Evolutionary conservation across 2,113 vertebrate genomes (phyloP).

Genomic region (Heliornis fulica): DNA sequence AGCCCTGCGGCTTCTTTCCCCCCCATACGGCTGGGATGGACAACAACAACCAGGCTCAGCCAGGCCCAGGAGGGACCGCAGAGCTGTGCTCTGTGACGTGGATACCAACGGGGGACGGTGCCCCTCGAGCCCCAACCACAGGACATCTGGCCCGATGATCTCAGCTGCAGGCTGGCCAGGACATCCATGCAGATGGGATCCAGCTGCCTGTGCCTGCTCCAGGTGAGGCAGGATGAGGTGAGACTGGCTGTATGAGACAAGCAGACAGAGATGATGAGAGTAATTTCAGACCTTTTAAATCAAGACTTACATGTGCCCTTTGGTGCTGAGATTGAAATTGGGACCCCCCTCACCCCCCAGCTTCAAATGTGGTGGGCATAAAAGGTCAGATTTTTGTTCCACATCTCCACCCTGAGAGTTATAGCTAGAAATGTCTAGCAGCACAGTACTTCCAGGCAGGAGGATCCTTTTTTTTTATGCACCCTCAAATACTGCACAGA

Average conservation of each 20-base stretch:
- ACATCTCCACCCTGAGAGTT: background rate
- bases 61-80: background rate
- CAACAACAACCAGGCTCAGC: background rate
- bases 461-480: background rate
- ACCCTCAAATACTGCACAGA: background rate
- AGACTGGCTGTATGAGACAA: background rate
- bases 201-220: background rate
- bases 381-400: background rate
- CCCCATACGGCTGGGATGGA: background rate
- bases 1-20: background rate
- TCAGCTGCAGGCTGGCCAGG: background rate
- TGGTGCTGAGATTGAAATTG: background rate
- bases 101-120: background rate
- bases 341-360: background rate
- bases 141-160: background rate
- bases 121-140: background rate
- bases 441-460: background rate
- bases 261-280: background rate
- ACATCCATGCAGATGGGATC: background rate
- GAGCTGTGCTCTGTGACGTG: background rate
- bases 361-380: background rate
- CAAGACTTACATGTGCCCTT: background rate
- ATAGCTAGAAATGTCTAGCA: background rate
- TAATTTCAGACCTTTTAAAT: constrained; percentile 27
- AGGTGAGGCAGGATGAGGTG: background rate